A percentile compares a stretch with the other conserved stretches of the same genome.
Evolutionary conservation across 2,113 vertebrate genomes (phyloP).

Genomic region (Cynocephalus volans): DNA sequence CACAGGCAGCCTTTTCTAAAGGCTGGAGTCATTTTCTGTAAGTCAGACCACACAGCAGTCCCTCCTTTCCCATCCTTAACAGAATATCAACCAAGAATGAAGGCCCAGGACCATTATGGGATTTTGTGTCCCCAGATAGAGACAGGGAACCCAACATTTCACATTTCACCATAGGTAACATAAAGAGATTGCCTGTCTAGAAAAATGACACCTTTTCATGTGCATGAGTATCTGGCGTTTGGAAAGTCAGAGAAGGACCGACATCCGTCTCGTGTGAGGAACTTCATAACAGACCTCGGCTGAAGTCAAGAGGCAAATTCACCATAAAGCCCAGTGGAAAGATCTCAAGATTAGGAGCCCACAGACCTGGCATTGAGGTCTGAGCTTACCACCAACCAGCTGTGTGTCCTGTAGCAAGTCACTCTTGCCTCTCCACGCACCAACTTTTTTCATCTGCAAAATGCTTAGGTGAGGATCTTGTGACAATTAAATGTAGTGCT

Average conservation of each 20-base stretch:
- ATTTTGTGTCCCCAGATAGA: background rate
- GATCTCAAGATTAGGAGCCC: background rate
- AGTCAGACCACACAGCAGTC: background rate
- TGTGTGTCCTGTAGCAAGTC: background rate
- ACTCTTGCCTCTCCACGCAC: background rate
- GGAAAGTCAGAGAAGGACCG: background rate
- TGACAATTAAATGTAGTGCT: background rate
- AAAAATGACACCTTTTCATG: background rate
- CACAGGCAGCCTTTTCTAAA: background rate
- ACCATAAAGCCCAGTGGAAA: too few relatives aligned
- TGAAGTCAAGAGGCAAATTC: background rate
- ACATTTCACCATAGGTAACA: background rate
- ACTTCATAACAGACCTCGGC: background rate
- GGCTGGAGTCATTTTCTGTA: background rate
- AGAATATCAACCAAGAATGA: background rate
- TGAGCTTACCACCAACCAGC: background rate
- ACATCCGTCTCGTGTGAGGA: fast-evolving
- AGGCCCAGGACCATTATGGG: background rate
- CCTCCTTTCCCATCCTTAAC: background rate
- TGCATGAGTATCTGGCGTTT: background rate
- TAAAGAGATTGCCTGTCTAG: background rate
- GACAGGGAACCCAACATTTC: background rate
- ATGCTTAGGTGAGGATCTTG: background rate
- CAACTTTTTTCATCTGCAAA: background rate
- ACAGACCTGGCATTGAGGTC: fast-evolving